Conservation (phyloP, 2,888 invertebrate species). For the Leptura quadrifasciata region DNA sequence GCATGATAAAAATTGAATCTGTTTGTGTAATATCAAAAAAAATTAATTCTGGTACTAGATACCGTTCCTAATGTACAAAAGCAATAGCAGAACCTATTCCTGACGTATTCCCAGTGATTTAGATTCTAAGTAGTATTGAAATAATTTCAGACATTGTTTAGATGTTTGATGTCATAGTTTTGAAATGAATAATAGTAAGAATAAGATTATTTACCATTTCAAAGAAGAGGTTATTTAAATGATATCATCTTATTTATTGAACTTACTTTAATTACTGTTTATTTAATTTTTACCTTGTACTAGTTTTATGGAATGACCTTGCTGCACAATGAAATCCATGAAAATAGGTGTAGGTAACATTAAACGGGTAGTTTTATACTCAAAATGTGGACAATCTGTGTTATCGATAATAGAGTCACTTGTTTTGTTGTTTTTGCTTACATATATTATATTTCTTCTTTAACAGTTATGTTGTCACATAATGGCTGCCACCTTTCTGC, state of each 20-base stretch:
- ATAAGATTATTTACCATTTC: too few species aligned
- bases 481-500: conserved; percentile 18
- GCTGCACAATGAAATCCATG: neutral
- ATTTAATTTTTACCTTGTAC: neutral
- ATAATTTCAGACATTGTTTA: neutral
- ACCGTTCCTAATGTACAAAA: neutral
- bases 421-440: neutral
- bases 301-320: neutral
- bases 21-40: too few species aligned
- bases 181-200: neutral
- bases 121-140: neutral
- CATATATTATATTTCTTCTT: neutral
- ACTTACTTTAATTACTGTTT: too few species aligned
- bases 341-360: neutral
- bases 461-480: neutral
- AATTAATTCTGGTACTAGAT: too few species aligned
- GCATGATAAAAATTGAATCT: too few species aligned
- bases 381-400: neutral
- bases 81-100: neutral
- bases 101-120: neutral
- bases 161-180: neutral
- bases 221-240: neutral
- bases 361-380: conserved; percentile 4
- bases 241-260: neutral
- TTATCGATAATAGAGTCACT: neutral